A percentile compares a stretch with the other conserved stretches of the same genome.
These are phyloP conservation scores for Nyctibius bracteatus DNA, from an alignment of 2,113 vertebrate genomes.

Conservation along the genomic window DNA sequence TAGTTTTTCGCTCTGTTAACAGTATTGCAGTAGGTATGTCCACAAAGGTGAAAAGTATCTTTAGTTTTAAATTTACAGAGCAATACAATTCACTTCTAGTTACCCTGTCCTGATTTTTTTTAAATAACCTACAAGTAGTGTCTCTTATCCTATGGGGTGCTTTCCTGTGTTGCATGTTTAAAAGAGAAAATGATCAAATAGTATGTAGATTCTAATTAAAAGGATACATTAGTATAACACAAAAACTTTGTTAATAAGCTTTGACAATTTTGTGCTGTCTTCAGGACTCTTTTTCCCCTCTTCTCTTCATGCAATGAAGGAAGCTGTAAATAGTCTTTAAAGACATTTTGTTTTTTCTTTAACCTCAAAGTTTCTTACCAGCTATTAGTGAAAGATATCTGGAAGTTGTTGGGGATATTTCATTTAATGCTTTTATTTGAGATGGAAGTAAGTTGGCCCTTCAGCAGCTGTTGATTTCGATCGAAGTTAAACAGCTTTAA, in stretches of 20 bases:
- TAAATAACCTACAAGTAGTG: background rate
- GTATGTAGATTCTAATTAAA: background rate
- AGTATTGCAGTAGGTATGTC: background rate
- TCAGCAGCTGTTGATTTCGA: background rate
- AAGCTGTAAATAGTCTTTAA: background rate
- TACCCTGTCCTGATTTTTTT: background rate
- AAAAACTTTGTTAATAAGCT: background rate
- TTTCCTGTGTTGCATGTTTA: background rate
- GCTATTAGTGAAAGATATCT: background rate
- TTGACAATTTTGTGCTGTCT: background rate
- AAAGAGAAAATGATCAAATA: background rate
- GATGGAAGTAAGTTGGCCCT: background rate
- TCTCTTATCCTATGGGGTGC: accelerated
- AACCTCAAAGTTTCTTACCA: background rate
- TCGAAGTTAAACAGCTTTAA: background rate
- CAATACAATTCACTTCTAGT: background rate
- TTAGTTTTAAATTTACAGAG: background rate
- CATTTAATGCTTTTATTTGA: background rate
- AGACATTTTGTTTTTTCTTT: background rate
- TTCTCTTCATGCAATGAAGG: background rate
- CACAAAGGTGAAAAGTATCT: background rate
- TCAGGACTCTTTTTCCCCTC: background rate
- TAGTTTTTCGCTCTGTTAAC: background rate
- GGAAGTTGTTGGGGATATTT: background rate
- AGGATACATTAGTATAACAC: background rate